Evolutionary conservation across 1,140 invertebrate genomes (phyloP), one percentile per base, ranked within the genome.

Genomic region (Gonioctena quinquepunctata): DNA sequence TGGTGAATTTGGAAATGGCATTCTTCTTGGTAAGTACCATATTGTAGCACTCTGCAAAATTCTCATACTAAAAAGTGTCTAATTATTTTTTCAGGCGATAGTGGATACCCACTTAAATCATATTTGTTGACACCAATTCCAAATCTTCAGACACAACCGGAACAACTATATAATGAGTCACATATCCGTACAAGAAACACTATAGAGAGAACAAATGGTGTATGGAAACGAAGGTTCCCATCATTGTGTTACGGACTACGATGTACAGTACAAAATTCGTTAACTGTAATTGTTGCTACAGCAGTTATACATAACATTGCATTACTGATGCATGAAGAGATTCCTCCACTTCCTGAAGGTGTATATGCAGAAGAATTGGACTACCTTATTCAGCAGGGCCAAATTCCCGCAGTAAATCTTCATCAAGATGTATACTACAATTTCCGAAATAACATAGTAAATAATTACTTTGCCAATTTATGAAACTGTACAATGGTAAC

Each of bases 51-150:
- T n/a, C n/a, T n/a, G n/a, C n/a, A n/a, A n/a, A n/a, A n/a, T n/a
- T n/a, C n/a, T n/a, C n/a, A n/a, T n/a, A n/a, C n/a, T n/a, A n/a
- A n/a, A n/a, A n/a, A n/a, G n/a, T n/a, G n/a, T n/a, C n/a, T n/a
- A n/a, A n/a, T 26, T 70, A 23, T 66, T 59, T 71, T 71, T 50
- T 21, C 54, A 33, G 70, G 49, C 8, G 66, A 71, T 52, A 71
- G 61, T 68, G 59, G 59, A 18, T 71, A 68, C 49, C 19, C 65
- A 8, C 25, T 25, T 11, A 62, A 16, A 71, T 16, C 16, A 42
- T 63, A 71, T 57, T 54, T 71, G 6, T 50, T 68, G n/a, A 71
- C 65, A 28, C 70, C 66, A 62, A 7, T 68, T 1, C 7, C 56
- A 57, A 48, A 71, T 68, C 25, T 25, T 42, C 11, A 19, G 4